Percentiles rank a stretch among this genome's conserved stretches.
Conservation (phyloP, 2,113 vertebrate species). For the Pyxicephalus adspersus region DNA sequence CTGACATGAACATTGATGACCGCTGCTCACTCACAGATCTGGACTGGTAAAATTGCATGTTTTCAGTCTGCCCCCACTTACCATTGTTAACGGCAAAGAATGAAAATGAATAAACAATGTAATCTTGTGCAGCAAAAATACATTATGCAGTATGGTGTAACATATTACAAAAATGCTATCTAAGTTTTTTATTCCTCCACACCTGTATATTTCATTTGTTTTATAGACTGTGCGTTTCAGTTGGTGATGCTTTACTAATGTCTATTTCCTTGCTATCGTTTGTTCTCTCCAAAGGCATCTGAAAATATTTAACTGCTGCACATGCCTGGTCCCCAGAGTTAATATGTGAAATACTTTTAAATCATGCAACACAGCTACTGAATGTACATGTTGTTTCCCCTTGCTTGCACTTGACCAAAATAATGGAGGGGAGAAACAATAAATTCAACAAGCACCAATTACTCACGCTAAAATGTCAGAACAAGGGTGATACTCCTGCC, state of each 20-base stretch:
- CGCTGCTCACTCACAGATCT: too few relatives aligned
- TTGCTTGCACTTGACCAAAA: conserved; percentile 29
- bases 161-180: background rate
- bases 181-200: background rate
- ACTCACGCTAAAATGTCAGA: conserved; percentile 49
- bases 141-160: background rate
- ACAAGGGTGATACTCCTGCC: conserved; percentile 43
- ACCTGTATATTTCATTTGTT: background rate
- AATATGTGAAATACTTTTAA: conserved; percentile 24
- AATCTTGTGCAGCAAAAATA: too few relatives aligned
- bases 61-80: too few relatives aligned
- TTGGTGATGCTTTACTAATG: conserved; percentile 4
- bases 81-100: too few relatives aligned
- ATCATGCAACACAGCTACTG: conserved; percentile 8
- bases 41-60: too few relatives aligned
- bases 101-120: too few relatives aligned
- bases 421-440: conserved; percentile 41
- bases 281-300: background rate
- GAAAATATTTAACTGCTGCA: conserved; percentile 6
- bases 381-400: conserved; percentile 13
- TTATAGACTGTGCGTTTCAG: background rate
- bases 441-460: conserved; percentile 48
- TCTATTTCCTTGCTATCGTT: background rate
- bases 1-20: too few relatives aligned
- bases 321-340: background rate